phyloP scores from a whole-genome alignment of 2,797 vertebrate species.

The Lates japonicus region DNA sequence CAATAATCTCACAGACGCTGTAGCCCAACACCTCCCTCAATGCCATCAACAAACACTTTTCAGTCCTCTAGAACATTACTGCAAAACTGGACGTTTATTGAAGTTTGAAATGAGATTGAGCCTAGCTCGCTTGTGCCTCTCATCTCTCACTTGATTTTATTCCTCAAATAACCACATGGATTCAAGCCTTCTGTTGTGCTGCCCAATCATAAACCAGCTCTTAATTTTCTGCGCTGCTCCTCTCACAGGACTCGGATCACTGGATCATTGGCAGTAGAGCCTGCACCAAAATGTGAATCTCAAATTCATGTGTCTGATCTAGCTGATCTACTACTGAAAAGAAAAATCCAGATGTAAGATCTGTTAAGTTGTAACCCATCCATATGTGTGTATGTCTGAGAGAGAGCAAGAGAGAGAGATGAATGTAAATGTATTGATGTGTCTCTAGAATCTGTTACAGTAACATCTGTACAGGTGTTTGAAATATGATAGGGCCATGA shows the following conservation, averaged over 20 bases:
- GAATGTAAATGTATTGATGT: slow-evolving; percentile 7
- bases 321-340: too few species aligned
- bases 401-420: slow-evolving; percentile 8
- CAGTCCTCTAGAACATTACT: background rate
- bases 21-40: background rate
- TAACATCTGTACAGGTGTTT: slow-evolving; percentile 21
- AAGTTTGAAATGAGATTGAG: background rate
- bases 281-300: background rate
- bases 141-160: background rate
- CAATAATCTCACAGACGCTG: background rate
- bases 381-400: slow-evolving; percentile 15
- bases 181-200: background rate
- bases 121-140: background rate
- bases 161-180: background rate
- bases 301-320: slow-evolving; percentile 8
- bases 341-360: background rate
- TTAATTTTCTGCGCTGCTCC: background rate
- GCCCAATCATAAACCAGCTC: background rate
- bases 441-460: slow-evolving; percentile 8
- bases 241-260: background rate
- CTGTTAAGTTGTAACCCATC: background rate
- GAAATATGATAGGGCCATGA: slow-evolving; percentile 19
- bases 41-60: background rate
- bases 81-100: background rate
- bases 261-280: background rate